Evolutionary conservation across 2,888 invertebrate genomes (phyloP), one percentile per base, ranked within the genome.

Genomic region (Eudemis profundana): DNA sequence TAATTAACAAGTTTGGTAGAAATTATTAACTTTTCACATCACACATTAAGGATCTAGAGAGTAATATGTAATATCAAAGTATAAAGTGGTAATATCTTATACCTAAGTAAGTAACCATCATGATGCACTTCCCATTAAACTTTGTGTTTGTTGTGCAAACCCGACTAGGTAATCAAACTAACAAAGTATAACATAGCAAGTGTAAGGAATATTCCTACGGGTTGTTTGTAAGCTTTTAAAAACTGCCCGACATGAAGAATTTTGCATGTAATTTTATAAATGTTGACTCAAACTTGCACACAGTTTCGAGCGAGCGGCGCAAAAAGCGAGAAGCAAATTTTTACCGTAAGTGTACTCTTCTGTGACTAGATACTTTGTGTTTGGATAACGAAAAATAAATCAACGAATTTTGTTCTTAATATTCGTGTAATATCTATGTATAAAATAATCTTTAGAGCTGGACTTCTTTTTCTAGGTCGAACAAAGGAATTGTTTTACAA

Each of bases 301-400:
- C 15, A 60, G 65, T 3, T 47, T 60, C 53, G 21, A 36, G 53
- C 10, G 60, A 65, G 29, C 46, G 59, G 21, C 65, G 65, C 27
- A 65, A 47, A 38, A 64, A 51, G 38, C 44, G 65, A n/a, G 38
- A 33, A 14, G 51, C 29, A 23, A 12, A 4, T 44, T 44, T 42
- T 53, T 21, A 47, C 57, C 36, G 57, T 59, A 47, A 59, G 57
- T 47, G 29, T 4, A 4, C 1, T 47, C 5, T 46, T 57, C 33
- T 21, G 17, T 17, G 42, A 27, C 19, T 29, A 7, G n/a, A 44
- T 40, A 40, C 12, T 8, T 29, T 23, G 10, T 10, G 21, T 14
- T 38, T 5, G 3, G 7, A 38, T 8, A 1, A 5, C 36, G 3
- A 53, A 8, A 42, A 29, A 33, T 2, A 5, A 2, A 1, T 0